Evolutionary conservation across 2,888 invertebrate genomes (phyloP).

Genomic region (Drosophila formosana): DNA sequence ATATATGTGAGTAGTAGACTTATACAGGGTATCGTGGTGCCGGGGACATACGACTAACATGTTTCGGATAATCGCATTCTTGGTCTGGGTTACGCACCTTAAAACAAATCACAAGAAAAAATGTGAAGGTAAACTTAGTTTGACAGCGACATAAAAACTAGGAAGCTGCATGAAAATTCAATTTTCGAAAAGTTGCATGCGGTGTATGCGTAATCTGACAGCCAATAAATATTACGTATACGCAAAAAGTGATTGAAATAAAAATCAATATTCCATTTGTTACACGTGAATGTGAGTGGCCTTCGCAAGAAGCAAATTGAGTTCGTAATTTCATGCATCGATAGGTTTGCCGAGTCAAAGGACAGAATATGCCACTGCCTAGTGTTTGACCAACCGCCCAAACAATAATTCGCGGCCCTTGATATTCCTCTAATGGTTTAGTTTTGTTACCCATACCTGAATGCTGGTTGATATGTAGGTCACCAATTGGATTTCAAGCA

Average conservation of each 20-base stretch:
- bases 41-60: background rate
- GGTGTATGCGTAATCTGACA: constrained; percentile 30
- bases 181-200: constrained; percentile 21
- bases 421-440: constrained; percentile 14
- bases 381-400: background rate
- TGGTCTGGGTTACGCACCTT: too few relatives aligned
- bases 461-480: constrained; percentile 61
- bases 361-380: background rate
- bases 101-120: constrained; percentile 11
- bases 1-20: too few relatives aligned
- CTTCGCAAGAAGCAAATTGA: constrained; percentile 7
- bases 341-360: background rate
- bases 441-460: constrained; percentile 8
- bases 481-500: constrained; percentile 79
- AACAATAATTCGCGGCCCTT: constrained; percentile 6
- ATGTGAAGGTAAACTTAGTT: constrained; percentile 1
- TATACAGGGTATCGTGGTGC: background rate
- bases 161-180: constrained; percentile 22
- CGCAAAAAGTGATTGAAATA: background rate
- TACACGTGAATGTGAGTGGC: background rate
- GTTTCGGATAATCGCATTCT: background rate
- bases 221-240: constrained; percentile 27
- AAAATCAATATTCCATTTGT: constrained; percentile 22
- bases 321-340: constrained; percentile 31
- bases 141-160: constrained; percentile 10